Percentiles rank a stretch among this genome's conserved stretches.
Conservation (phyloP, 2,113 vertebrate species). For the Chrysemys picta region DNA sequence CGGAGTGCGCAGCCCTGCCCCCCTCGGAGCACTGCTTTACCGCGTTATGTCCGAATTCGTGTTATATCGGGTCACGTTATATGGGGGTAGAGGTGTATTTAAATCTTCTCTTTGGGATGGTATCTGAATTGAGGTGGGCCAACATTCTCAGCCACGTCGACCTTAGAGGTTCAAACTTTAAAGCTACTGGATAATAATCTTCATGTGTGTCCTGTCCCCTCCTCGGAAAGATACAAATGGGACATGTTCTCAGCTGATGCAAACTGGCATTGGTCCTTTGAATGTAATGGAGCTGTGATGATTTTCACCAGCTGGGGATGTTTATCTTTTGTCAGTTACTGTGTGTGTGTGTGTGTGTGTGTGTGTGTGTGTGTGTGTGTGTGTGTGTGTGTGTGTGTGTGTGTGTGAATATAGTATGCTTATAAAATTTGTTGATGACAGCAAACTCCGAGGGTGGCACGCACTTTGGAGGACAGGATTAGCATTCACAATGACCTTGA, state of each 20-base stretch:
- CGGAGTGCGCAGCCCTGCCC: too few species aligned
- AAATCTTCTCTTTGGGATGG: background rate
- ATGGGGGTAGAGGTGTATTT: background rate
- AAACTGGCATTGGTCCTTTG: rapidly evolving
- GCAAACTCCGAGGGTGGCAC: background rate
- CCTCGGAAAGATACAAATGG: background rate
- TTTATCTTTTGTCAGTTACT: background rate
- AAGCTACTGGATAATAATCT: background rate
- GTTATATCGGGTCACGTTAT: too few species aligned
- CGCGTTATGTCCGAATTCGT: too few species aligned
- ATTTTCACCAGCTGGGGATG: background rate
- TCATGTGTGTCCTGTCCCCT: background rate
- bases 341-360: background rate
- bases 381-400: too few species aligned
- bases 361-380: too few species aligned
- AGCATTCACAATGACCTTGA: background rate
- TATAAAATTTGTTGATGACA: background rate
- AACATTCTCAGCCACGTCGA: rapidly evolving
- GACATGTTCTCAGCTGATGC: background rate
- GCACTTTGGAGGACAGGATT: background rate
- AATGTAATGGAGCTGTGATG: rapidly evolving
- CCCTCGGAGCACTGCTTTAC: too few species aligned
- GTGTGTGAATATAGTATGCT: too few species aligned
- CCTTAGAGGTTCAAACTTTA: background rate
- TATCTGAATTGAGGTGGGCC: rapidly evolving